A percentile compares a stretch with the other conserved stretches of the same genome.
These are phyloP conservation scores for Psammodynastes pulverulentus DNA, from an alignment of 2,113 vertebrate species.

Conservation along the genomic window DNA sequence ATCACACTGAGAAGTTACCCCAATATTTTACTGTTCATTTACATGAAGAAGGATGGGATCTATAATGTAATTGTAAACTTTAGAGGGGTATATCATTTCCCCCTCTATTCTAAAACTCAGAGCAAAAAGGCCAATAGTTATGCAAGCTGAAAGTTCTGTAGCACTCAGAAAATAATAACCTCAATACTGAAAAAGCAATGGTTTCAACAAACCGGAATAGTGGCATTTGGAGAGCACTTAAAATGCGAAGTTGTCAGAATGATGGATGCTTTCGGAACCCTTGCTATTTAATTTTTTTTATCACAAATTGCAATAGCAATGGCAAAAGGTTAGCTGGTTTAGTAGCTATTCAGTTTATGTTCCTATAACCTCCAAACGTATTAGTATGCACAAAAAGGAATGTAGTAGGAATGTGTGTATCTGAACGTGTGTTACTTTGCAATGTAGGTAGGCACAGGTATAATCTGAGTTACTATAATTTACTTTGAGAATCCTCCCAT, in stretches of 20 bases:
- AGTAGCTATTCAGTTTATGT: background rate
- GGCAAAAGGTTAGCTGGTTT: background rate
- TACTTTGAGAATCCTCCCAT: background rate
- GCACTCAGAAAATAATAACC: background rate
- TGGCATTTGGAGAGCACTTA: background rate
- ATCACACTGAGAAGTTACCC: background rate
- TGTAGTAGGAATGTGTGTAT: background rate
- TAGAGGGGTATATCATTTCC: background rate
- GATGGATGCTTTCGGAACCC: background rate
- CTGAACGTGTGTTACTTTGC: background rate
- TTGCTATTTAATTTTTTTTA: background rate
- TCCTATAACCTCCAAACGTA: background rate
- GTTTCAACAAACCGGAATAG: background rate
- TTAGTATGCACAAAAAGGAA: background rate
- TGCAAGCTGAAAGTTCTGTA: background rate
- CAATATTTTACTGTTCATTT: background rate
- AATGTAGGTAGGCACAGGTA: background rate
- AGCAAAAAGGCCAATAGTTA: background rate
- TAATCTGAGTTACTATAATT: background rate
- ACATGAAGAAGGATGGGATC: background rate
- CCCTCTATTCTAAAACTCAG: background rate
- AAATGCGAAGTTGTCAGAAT: background rate
- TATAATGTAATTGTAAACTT: background rate
- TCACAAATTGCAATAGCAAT: background rate
- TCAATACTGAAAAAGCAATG: background rate